phyloP scores from a whole-genome alignment of 2,113 vertebrate species.

The Sorex araneus region DNA sequence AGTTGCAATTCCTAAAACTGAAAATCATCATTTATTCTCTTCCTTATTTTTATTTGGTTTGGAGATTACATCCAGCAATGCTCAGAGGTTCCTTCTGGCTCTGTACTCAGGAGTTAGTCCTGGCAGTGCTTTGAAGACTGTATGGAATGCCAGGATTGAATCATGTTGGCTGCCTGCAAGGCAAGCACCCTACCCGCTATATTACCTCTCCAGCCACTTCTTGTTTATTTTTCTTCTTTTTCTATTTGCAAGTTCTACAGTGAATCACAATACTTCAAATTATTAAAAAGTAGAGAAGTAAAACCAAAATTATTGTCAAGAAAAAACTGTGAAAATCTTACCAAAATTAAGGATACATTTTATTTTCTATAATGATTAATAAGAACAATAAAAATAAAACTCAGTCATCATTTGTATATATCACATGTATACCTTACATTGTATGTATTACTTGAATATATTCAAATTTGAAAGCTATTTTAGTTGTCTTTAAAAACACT shows the following conservation, averaged over 20 bases:
- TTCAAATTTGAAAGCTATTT: neutral
- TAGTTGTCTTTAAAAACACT: neutral
- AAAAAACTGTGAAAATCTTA: neutral
- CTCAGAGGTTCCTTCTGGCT: no score
- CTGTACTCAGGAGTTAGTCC: no score
- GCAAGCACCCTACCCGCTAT: no score
- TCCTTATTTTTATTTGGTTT: neutral
- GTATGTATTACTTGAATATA: no score
- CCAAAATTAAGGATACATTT: neutral
- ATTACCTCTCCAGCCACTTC: no score
- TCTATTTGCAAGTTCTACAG: neutral
- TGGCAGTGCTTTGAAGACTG: no score
- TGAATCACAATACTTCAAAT: neutral
- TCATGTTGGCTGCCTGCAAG: no score
- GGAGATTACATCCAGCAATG: no score
- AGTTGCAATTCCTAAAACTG: neutral
- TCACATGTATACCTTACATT: no score
- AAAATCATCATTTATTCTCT: neutral
- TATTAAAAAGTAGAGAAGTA: neutral
- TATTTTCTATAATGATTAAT: neutral
- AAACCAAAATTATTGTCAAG: slow-evolving; percentile 2
- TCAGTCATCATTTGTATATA: no score
- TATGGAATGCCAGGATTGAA: no score
- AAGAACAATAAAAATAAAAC: neutral
- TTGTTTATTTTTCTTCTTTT: no score